Percentiles rank a stretch among this genome's conserved stretches.
Conservation (phyloP, 2,113 vertebrate species). For the Engystomops pustulosus region DNA sequence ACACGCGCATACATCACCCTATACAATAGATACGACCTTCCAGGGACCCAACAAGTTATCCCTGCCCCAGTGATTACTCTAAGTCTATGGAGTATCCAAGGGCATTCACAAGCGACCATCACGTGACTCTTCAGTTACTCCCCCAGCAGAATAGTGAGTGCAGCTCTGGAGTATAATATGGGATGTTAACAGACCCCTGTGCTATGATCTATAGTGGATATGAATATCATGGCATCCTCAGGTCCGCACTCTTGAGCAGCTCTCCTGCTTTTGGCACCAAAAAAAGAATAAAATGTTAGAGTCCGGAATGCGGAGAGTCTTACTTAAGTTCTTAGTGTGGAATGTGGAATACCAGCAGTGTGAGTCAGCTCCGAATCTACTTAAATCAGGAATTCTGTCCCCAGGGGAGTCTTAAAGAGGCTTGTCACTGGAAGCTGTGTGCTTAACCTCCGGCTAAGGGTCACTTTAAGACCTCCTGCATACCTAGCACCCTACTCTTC, state of each 20-base stretch:
- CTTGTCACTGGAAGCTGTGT: conserved; percentile 44
- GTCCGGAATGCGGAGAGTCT: conserved; percentile 19
- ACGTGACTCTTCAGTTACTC: not conserved
- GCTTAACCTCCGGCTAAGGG: conserved; percentile 36
- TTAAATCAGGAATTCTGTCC: conserved; percentile 42
- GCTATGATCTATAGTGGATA: too few relatives aligned
- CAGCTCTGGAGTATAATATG: conserved; percentile 13
- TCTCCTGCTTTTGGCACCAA: not conserved
- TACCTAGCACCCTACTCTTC: not conserved
- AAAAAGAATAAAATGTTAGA: conserved; percentile 24
- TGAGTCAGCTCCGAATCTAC: conserved; percentile 34
- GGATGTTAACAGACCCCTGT: too few relatives aligned
- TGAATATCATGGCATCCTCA: too few relatives aligned
- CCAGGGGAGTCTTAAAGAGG: conserved; percentile 36
- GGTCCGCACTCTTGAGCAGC: not conserved
- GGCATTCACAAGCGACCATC: too few relatives aligned
- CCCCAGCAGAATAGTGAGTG: not conserved
- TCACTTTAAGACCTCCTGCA: conserved; percentile 39
- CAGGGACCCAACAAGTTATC: too few relatives aligned
- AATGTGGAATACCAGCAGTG: conserved; percentile 31
- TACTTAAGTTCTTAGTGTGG: conserved; percentile 21
- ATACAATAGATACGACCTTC: too few relatives aligned
- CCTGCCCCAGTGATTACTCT: too few relatives aligned
- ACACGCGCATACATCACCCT: too few relatives aligned
- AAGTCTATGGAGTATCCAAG: too few relatives aligned